phyloP scores from a whole-genome alignment of 2,797 vertebrate genomes.

The Natrix natrix region DNA sequence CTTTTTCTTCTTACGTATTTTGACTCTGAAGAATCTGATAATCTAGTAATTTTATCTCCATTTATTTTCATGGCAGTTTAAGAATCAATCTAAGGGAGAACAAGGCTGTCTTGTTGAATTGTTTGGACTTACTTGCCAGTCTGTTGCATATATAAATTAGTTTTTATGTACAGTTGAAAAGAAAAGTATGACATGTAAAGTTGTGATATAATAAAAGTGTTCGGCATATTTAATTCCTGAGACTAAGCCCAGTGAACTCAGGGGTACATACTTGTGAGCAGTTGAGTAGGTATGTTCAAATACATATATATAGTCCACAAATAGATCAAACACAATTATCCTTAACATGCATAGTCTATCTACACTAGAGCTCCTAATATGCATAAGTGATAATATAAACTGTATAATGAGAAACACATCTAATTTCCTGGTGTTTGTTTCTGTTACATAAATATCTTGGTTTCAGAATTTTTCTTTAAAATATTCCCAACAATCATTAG shows the following conservation, averaged over 20 bases:
- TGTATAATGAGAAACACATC: neutral
- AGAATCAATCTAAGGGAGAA: neutral
- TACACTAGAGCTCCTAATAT: neutral
- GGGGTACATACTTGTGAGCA: neutral
- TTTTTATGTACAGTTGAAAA: neutral
- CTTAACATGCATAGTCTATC: neutral
- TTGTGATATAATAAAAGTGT: neutral
- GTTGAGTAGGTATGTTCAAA: neutral
- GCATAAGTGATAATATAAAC: neutral
- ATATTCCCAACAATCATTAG: neutral
- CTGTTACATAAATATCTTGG: neutral
- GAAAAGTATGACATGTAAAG: neutral
- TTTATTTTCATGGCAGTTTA: neutral
- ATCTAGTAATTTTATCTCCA: neutral
- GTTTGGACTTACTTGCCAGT: neutral
- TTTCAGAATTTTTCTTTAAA: neutral
- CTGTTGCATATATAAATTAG: neutral
- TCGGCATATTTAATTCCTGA: neutral
- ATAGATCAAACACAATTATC: neutral
- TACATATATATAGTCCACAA: neutral
- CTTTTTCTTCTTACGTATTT: neutral
- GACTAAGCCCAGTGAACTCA: neutral
- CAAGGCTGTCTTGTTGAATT: neutral
- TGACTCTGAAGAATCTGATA: neutral
- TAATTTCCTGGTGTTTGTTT: neutral